phyloP scores from a whole-genome alignment of 1,140 invertebrate species.

The Copidosoma floridanum region DNA sequence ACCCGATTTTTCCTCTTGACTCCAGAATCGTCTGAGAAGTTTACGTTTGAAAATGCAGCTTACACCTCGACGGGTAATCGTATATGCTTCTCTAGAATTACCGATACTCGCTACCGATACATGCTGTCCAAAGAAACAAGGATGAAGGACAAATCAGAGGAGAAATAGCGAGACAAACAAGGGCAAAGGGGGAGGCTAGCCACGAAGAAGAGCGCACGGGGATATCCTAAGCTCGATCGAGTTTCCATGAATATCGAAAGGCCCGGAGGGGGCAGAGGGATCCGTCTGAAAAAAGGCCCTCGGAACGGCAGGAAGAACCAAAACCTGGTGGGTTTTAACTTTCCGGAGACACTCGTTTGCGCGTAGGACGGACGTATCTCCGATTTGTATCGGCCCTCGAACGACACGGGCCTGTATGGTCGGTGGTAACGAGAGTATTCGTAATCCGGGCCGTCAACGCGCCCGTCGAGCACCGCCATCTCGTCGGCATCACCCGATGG shows the following conservation, averaged over 20 bases:
- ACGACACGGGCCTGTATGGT: constrained; percentile 29
- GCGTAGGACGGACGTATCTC: constrained; percentile 42
- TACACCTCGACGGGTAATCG: no score
- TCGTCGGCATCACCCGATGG: constrained; percentile 1
- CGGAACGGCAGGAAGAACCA: no score
- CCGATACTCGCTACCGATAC: no score
- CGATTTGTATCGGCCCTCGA: constrained; percentile 42
- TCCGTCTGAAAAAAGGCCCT: constrained; percentile 23
- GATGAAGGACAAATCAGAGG: no score
- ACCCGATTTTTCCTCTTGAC: no score
- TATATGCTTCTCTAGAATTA: no score
- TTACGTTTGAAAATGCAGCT: no score
- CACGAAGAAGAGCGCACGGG: constrained; percentile 20
- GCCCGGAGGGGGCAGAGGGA: constrained; percentile 16
- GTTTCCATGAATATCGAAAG: constrained; percentile 31
- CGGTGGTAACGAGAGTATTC: constrained; percentile 38
- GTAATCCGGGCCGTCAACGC: constrained; percentile 36
- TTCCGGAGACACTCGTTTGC: constrained; percentile 11
- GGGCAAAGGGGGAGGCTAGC: not conserved
- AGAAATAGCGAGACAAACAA: constrained; percentile 23
- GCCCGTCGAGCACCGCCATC: constrained; percentile 28
- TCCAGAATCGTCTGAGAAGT: no score
- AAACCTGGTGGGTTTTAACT: no score
- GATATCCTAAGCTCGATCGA: constrained; percentile 32
- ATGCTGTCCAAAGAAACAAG: no score